These are phyloP conservation scores for Synergus umbraculus DNA, from an alignment of 2,888 invertebrate species.

Conservation along the genomic window DNA sequence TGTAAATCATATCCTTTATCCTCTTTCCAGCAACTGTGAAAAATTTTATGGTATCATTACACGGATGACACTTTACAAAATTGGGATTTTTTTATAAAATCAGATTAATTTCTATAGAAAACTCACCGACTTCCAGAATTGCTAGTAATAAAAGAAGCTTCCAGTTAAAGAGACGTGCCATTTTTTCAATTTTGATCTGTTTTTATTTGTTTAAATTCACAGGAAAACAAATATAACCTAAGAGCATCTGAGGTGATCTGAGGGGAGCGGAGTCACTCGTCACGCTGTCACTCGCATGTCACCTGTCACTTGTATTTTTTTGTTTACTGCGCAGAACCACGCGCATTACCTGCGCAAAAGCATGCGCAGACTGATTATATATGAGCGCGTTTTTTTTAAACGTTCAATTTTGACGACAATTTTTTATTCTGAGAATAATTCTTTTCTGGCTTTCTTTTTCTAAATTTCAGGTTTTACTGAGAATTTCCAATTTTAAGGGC, in stretches of 20 bases:
- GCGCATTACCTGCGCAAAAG: neutral
- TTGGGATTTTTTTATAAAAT: neutral
- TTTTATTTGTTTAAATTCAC: neutral
- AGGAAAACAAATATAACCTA: constrained; percentile 20
- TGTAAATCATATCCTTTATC: constrained; percentile 90
- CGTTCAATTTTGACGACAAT: neutral
- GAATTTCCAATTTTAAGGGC: too few species aligned
- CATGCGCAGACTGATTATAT: neutral
- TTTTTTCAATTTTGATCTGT: constrained; percentile 11
- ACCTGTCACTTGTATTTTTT: neutral
- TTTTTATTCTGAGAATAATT: too few species aligned
- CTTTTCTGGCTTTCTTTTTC: too few species aligned
- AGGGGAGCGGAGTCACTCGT: neutral
- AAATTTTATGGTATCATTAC: neutral
- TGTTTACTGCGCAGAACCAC: neutral
- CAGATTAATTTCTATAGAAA: neutral
- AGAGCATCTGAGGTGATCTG: constrained; percentile 17
- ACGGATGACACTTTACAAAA: neutral
- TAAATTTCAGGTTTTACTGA: too few species aligned
- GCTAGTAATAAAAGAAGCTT: constrained; percentile 42
- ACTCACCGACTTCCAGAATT: constrained; percentile 47
- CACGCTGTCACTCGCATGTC: neutral
- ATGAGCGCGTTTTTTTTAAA: neutral
- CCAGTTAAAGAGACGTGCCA: constrained; percentile 43
- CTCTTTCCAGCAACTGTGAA: constrained; percentile 80